A percentile compares a stretch with the other conserved stretches of the same genome.
These are phyloP conservation scores for Myotis vivesi DNA, from an alignment of 2,797 vertebrate genomes.

Conservation along the genomic window DNA sequence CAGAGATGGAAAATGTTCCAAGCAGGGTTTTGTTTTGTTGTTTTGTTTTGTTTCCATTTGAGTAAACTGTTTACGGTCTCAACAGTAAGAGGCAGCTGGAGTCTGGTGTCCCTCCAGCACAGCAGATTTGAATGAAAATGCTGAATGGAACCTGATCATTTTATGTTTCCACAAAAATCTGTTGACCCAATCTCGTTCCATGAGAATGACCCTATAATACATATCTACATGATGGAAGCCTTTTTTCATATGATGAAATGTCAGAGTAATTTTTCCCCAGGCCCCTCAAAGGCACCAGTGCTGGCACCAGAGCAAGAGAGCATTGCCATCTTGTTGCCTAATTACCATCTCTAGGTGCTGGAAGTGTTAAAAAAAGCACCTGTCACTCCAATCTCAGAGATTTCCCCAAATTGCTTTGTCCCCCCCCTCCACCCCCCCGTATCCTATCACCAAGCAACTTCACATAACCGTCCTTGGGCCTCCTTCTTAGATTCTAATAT, in stretches of 20 bases:
- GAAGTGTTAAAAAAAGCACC: fast-evolving
- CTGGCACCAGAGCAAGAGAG: neutral
- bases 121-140: slow-evolving; percentile 17
- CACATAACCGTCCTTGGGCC: neutral
- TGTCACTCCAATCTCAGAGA: neutral
- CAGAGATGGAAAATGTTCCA: neutral
- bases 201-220: neutral
- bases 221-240: neutral
- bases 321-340: neutral
- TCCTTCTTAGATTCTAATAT: neutral
- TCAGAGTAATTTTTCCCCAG: neutral
- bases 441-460: neutral
- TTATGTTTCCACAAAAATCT: slow-evolving; percentile 42
- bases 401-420: neutral
- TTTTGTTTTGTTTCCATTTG: neutral
- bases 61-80: neutral
- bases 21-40: neutral
- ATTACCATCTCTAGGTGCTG: neutral
- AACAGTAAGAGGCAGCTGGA: neutral
- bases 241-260: neutral
- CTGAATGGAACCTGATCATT: neutral
- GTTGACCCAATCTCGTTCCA: neutral
- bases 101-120: neutral
- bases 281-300: neutral
- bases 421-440: too few relatives aligned